Evolutionary conservation across 1,140 invertebrate species (phyloP).

Genomic region (Sinella curviseta): DNA sequence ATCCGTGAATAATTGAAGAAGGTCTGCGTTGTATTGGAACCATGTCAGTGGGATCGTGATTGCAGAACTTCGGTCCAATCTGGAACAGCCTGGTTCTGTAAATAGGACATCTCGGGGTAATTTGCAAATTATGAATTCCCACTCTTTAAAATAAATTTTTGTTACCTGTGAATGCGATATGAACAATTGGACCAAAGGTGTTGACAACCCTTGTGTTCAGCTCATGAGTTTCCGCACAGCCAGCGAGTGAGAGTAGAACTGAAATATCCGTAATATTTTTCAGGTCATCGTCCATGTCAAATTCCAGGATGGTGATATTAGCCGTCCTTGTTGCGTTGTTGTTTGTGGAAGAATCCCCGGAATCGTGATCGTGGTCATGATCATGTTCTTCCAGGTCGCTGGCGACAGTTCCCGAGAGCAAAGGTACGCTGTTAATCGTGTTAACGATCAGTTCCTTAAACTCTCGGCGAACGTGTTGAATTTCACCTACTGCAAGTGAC

Average conservation of each 20-base stretch:
- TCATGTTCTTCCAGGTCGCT: no score
- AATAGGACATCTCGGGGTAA: slow-evolving; percentile 8
- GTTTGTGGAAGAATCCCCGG: not conserved
- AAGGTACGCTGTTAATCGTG: no score
- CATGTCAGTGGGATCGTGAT: slow-evolving; percentile 44
- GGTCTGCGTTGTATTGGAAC: slow-evolving; percentile 34
- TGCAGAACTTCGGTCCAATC: slow-evolving; percentile 26
- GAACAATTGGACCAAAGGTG: slow-evolving; percentile 29
- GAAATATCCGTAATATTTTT: slow-evolving; percentile 29
- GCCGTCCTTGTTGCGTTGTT: not conserved
- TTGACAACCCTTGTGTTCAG: slow-evolving; percentile 32
- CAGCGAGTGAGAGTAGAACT: slow-evolving; percentile 33
- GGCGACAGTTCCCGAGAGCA: no score
- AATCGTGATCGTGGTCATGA: no score
- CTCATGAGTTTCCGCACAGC: slow-evolving; percentile 37
- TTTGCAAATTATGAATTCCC: not conserved
- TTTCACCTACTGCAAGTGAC: not conserved
- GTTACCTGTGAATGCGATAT: slow-evolving; percentile 46
- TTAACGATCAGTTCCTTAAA: slow-evolving; percentile 3
- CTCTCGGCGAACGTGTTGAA: not conserved
- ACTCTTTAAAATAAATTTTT: slow-evolving; percentile 12
- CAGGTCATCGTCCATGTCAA: slow-evolving; percentile 31
- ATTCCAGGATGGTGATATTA: slow-evolving; percentile 40
- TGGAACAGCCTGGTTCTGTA: slow-evolving; percentile 43
- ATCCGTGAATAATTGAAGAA: slow-evolving; percentile 45